phyloP scores from a whole-genome alignment of 1,140 invertebrate species.

The Dolichoris vasculosae region DNA sequence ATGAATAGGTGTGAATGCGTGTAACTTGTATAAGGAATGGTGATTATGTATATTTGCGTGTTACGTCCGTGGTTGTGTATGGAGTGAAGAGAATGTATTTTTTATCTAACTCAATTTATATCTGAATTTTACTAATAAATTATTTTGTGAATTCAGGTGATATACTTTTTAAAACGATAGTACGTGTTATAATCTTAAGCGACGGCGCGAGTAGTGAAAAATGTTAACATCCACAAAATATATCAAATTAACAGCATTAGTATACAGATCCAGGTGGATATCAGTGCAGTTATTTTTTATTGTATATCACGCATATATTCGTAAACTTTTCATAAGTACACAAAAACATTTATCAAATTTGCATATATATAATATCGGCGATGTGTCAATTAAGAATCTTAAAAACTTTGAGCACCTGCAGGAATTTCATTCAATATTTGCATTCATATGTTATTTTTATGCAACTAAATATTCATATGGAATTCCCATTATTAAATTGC shows the following conservation, averaged over 20 bases:
- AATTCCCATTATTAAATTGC: background rate
- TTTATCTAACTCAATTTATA: constrained; percentile 37
- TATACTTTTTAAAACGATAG: constrained; percentile 21
- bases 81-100: background rate
- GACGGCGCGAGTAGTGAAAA: background rate
- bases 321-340: background rate
- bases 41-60: too few species aligned
- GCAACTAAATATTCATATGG: background rate
- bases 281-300: constrained; percentile 25
- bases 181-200: constrained; percentile 7
- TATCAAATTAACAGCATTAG: constrained; percentile 34
- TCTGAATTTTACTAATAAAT: constrained; percentile 44
- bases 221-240: background rate
- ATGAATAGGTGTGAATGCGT: background rate
- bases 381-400: constrained; percentile 43
- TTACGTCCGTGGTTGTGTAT: too few species aligned
- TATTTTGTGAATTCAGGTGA: constrained; percentile 41
- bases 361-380: background rate
- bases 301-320: constrained; percentile 49
- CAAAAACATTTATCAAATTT: background rate
- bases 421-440: background rate
- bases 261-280: constrained; percentile 33
- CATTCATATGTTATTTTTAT: background rate
- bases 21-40: too few species aligned
- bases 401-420: background rate